phyloP scores from a whole-genome alignment of 2,888 invertebrate species.

The Metellina segmentata region DNA sequence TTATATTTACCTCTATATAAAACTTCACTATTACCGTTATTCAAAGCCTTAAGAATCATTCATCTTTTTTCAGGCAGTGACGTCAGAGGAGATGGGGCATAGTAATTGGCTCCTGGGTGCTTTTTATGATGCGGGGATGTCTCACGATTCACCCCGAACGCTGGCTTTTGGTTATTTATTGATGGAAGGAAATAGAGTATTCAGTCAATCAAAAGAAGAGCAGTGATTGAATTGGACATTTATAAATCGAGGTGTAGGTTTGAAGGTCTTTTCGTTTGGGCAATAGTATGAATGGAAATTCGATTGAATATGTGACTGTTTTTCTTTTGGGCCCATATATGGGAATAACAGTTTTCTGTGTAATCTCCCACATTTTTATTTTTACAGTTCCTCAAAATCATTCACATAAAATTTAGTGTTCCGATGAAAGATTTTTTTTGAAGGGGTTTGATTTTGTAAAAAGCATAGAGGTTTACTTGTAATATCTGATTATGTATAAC shows the following conservation, averaged over 20 bases:
- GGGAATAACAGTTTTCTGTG: neutral
- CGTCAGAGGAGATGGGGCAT: slow-evolving; percentile 40
- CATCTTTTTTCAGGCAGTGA: slow-evolving; percentile 62
- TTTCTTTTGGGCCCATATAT: neutral
- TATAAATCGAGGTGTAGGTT: slow-evolving; percentile 10
- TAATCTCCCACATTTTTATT: neutral
- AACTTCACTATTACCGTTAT: slow-evolving; percentile 54
- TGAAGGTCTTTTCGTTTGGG: neutral
- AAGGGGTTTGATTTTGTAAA: neutral
- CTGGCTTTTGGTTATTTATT: slow-evolving; percentile 50
- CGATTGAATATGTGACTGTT: neutral
- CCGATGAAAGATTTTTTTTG: neutral
- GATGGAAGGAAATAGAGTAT: slow-evolving; percentile 53
- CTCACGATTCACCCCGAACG: slow-evolving; percentile 22
- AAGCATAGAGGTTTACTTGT: neutral
- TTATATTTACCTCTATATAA: slow-evolving; percentile 59
- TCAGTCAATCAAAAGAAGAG: slow-evolving; percentile 57
- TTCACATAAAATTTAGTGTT: neutral
- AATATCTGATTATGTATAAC: no score
- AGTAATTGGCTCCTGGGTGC: slow-evolving; percentile 59
- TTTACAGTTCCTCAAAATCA: neutral
- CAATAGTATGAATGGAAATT: neutral
- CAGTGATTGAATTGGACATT: slow-evolving; percentile 20
- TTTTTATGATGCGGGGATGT: slow-evolving; percentile 32
- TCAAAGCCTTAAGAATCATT: slow-evolving; percentile 47